Percentiles rank a stretch among this genome's conserved stretches.
Conservation (phyloP, 1,140 invertebrate species). For the Sminthurides bifidus region DNA sequence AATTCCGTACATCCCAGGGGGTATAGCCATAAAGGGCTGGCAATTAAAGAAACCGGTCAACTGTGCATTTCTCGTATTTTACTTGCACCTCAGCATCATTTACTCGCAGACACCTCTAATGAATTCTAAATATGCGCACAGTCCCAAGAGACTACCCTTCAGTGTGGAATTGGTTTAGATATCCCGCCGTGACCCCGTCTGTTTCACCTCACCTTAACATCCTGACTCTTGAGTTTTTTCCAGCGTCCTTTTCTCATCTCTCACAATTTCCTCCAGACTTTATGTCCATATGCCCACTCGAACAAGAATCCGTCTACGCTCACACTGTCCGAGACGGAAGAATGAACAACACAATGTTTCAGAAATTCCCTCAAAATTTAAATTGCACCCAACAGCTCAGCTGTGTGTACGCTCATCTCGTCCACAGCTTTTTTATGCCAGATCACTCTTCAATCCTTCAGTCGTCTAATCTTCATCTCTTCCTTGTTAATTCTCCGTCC, state of each 20-base stretch:
- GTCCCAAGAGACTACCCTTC: slow-evolving; percentile 8
- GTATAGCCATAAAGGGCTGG: slow-evolving; percentile 27
- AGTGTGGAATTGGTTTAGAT: slow-evolving; percentile 9
- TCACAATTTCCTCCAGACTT: background rate
- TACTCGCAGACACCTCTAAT: slow-evolving; percentile 26
- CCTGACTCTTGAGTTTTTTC: background rate
- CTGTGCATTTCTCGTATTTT: slow-evolving; percentile 23
- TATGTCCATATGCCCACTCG: background rate
- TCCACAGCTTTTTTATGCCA: too few species aligned
- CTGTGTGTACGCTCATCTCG: background rate
- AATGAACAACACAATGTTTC: too few species aligned
- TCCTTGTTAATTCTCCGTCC: too few species aligned
- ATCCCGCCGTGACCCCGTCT: slow-evolving; percentile 22
- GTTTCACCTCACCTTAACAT: slow-evolving; percentile 11
- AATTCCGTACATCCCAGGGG: slow-evolving; percentile 23
- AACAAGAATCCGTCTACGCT: too few species aligned
- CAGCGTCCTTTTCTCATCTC: background rate
- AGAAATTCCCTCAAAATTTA: background rate
- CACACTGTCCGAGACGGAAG: too few species aligned
- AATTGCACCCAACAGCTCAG: background rate
- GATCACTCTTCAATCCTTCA: too few species aligned
- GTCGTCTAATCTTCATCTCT: too few species aligned
- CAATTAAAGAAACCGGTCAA: slow-evolving; percentile 31
- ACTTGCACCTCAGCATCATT: slow-evolving; percentile 19
- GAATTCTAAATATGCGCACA: slow-evolving; percentile 28